Evolutionary conservation across 2,888 invertebrate species (phyloP), one percentile per base, ranked within the genome.

Genomic region (Tinea trinotella): DNA sequence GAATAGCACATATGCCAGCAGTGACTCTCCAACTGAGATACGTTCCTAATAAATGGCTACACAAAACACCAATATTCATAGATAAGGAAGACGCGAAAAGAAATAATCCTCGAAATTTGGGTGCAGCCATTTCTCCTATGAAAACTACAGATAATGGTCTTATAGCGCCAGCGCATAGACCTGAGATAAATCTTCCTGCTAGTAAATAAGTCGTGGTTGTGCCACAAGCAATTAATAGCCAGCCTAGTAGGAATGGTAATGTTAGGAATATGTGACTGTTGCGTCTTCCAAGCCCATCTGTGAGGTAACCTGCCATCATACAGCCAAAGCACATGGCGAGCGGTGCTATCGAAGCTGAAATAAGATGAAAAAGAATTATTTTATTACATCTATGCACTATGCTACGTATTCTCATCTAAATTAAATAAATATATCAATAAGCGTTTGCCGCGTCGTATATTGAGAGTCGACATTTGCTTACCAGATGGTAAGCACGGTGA

Each of bases 291-390:
- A 70, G 56, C 10, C 58, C 56, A 44, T 77, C 76, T 54, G 70
- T 68, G 18, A 74, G 57, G 0, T 64, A 59, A 3, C 76, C 75
- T 1, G 71, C 60, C 56, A 65, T 58, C 15, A 73, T 40, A 49
- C 71, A 68, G 17, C 75, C 72, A 2, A 73, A 13, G 22, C 68
- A 62, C 70, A 75, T 72, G 0, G 70, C 66, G 0, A 73, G 56
- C 12, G 70, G 66, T 1, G 64, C 58, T 1, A 69, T 62, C 10
- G 72, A 63, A 2, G 70, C 74, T 74, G 69, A 54, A 71, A 40
- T 3, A 2, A 30, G 2, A 7, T 30, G 3, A 30, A 30, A 7
- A 7, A 30, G n/a, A n/a, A n/a, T n/a, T n/a, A n/a, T n/a, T n/a
- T n/a, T n/a, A n/a, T n/a, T n/a, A n/a, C n/a, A n/a, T n/a, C n/a